A percentile compares a stretch with the other conserved stretches of the same genome.
Conservation (phyloP, 2,797 vertebrate genomes). For the Myripristis jacobus region DNA sequence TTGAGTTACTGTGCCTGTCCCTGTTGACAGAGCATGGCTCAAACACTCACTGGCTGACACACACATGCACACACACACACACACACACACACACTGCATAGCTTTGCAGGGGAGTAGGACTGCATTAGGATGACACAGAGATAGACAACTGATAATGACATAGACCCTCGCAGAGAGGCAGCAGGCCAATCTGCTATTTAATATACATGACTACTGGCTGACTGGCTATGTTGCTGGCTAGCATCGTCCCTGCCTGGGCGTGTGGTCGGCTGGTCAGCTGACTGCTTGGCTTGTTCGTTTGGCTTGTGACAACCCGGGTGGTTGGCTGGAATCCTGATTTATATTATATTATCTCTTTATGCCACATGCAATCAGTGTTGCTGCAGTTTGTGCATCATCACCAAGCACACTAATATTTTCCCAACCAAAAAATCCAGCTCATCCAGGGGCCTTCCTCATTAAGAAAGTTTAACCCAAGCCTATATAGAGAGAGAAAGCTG, state of each 20-base stretch:
- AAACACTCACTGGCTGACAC: neutral
- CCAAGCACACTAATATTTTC: too few relatives aligned
- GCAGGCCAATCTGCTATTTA: constrained; percentile 49
- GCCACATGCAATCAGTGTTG: too few relatives aligned
- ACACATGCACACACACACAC: neutral
- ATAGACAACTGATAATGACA: constrained; percentile 62
- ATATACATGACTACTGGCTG: constrained; percentile 28
- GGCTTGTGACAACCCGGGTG: neutral
- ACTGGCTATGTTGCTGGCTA: constrained; percentile 24
- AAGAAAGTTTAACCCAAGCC: too few relatives aligned
- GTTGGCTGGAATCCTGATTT: neutral
- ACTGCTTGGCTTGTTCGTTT: neutral
- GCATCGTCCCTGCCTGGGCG: neutral
- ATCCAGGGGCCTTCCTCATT: too few relatives aligned
- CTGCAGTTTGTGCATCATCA: too few relatives aligned
- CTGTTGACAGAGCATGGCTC: constrained; percentile 15
- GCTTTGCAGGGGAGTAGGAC: constrained; percentile 55
- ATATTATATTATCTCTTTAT: too few relatives aligned
- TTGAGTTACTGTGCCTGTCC: constrained; percentile 66
- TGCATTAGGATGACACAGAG: constrained; percentile 56
- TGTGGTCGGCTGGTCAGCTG: neutral
- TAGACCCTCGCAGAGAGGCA: constrained; percentile 42
- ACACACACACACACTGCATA: neutral
- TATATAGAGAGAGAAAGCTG: too few relatives aligned
- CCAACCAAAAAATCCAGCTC: too few relatives aligned